Base-by-base conservation (phyloP, 2,113 vertebrate species). In the Chaetops frenatus region DNA sequence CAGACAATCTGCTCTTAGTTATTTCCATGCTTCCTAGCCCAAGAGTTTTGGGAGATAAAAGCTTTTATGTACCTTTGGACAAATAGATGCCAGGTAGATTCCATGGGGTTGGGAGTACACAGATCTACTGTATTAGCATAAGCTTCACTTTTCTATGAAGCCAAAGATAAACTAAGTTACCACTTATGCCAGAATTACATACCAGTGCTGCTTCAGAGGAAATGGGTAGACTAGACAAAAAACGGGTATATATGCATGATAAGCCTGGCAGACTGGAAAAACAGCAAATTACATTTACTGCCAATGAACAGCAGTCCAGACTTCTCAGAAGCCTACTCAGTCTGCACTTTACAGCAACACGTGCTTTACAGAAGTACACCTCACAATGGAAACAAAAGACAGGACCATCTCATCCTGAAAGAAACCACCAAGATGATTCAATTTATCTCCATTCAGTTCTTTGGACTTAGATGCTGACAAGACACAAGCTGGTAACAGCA, bases 21-120 rank as follows among this genome's bases (percentile, higher is more conserved):
- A 64, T 12, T 69, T 36, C 40, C 54, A 27, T 21, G 40, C 33
- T 50, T 81, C 54, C 44, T 25, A 25, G 38, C 11, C 33, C 48
- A 60, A 28, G 15, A 76, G 38, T 33, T 93, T 72, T 23, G 45
- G 29, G 27, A 83, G 40, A 81, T 35, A 42, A 51, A 56, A 84
- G 45, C 25, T 38, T 38, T 38, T 23, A 8, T 9, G 38, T 27
- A 38, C 3, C 66, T 58, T 25, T 15, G 56, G 60, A 20, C n/a
- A 61, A 31, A n/a, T 2, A 45, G 38, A 78, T 45, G 54, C 33
- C 45, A 73, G 18, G 28, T 1, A 50, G 23, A 31, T 19, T n/a
- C 36, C 7, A 28, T 1, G 5, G 27, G 12, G 8, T 3, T 15
- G 7, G 6, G 11, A 9, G 4, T 3, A 69, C 69, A 28, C 40